Conservation (phyloP, 1,140 invertebrate genomes). For the Euura saliciscinereae region DNA sequence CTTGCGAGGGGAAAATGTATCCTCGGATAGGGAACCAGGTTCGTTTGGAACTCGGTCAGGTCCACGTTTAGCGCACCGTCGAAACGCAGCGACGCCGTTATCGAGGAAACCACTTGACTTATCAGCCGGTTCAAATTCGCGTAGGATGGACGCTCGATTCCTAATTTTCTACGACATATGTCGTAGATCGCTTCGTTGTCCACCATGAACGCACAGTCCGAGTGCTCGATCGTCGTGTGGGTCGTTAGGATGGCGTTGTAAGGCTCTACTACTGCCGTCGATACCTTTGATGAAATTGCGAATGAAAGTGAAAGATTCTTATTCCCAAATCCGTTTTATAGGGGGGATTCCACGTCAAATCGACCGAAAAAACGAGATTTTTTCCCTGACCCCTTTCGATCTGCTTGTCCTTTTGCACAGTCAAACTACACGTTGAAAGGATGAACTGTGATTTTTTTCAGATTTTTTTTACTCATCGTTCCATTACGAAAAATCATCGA, state of each 20-base stretch:
- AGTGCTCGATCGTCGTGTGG: constrained; percentile 72
- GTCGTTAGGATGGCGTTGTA: constrained; percentile 56
- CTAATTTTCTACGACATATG: constrained; percentile 68
- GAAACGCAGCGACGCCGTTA: constrained; percentile 70
- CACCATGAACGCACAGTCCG: constrained; percentile 78
- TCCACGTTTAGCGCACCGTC: constrained; percentile 71
- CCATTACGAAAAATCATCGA: no score
- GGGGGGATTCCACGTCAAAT: no score
- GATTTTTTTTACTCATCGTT: no score
- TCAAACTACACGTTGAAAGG: no score
- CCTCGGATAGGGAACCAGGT: constrained; percentile 58
- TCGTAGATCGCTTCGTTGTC: constrained; percentile 79
- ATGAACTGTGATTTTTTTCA: no score
- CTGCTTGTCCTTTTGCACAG: no score
- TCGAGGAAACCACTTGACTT: constrained; percentile 75
- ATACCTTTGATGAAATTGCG: neutral
- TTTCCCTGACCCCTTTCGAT: no score
- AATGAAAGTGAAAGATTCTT: neutral
- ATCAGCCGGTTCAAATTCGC: constrained; percentile 70
- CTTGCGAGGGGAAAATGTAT: constrained; percentile 71
- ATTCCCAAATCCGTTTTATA: no score
- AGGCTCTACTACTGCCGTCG: constrained; percentile 69
- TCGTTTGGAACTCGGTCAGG: constrained; percentile 68
- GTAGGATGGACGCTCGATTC: constrained; percentile 68
- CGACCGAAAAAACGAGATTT: no score